Evolutionary conservation across 2,113 vertebrate species (phyloP), one percentile per base, ranked within the genome.

Genomic region (Psilopogon haemacephalus): DNA sequence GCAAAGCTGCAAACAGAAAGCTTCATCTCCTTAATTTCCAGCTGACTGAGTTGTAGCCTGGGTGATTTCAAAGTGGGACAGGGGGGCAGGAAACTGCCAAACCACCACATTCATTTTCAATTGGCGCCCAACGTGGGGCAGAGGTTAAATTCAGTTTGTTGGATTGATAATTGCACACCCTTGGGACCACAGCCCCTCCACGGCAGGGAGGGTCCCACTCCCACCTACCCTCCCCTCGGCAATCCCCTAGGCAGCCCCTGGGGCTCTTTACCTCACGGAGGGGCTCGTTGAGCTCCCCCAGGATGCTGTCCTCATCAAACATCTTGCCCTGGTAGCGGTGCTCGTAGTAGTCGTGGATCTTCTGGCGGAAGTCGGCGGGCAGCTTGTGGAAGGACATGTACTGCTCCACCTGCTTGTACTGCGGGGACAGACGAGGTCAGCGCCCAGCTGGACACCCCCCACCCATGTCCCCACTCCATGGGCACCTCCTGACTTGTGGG

Each of bases 381-480:
- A 99, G 98, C 93, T 99, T 99, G 98, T 99, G 99, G 97, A 99
- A 99, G 89, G 99, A 99, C 99, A 99, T 99, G 97, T 99, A 99
- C 97, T 99, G 99, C 96, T 99, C 99, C 97, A 99, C 99, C 97
- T 99, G 99, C 96, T 99, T 99, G 97, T 99, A 99, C 99, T 99
- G 95, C 6, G 44, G 30, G 83, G 48, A 71, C 50, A 93, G 3
- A 5, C 1, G 11, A 20, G 4, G 52, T 95, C 62, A 86, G 75
- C 44, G 1, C 26, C 58, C 30, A 14, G 28, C 26, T 0, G 2
- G 95, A 55, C 23, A 44, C 18, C 38, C 38, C 78, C 20, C 12
- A 3, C 12, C 1, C 26, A 23, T 20, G 30, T 50, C 26, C 15
- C 69, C 15, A 12, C 35, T 32, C 55, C 62, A 11, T 0, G 8